Evolutionary conservation across 2,113 vertebrate species (phyloP).

Genomic region (Hystrix cristata): DNA sequence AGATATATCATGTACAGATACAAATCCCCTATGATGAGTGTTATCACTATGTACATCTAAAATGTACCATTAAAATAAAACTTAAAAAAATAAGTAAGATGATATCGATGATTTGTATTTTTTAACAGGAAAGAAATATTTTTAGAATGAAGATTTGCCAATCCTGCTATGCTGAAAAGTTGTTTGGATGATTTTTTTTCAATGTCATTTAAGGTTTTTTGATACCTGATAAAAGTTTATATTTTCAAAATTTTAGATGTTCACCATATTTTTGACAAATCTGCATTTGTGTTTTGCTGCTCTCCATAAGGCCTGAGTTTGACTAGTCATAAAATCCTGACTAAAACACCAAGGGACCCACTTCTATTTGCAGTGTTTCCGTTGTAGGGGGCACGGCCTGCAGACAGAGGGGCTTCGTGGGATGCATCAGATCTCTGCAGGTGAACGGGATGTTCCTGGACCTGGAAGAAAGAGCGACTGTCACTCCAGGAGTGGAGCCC

Average conservation of each 20-base stretch:
- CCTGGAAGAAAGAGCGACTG: slow-evolving; percentile 92
- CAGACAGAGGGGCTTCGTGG: slow-evolving; percentile 94
- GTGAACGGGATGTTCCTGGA: slow-evolving; percentile 93
- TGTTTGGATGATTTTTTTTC: not conserved
- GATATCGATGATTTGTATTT: not conserved
- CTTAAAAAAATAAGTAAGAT: not conserved
- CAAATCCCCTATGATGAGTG: too few species aligned
- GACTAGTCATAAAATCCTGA: not conserved
- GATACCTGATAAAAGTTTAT: not conserved
- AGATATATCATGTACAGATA: too few species aligned
- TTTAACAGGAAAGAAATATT: not conserved
- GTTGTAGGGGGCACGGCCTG: slow-evolving; percentile 94
- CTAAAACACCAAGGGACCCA: slow-evolving; percentile 62
- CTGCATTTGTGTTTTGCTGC: not conserved
- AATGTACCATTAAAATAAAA: too few species aligned
- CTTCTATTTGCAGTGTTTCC: slow-evolving; percentile 68
- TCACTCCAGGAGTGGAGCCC: slow-evolving; percentile 94
- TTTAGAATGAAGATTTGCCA: not conserved
- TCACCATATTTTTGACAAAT: not conserved
- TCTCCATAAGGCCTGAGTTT: not conserved
- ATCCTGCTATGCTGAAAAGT: not conserved
- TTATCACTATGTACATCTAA: too few species aligned
- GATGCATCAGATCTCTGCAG: slow-evolving; percentile 94
- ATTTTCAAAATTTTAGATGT: not conserved
- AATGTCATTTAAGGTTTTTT: not conserved